Evolutionary conservation across 1,140 invertebrate species (phyloP), one percentile per base, ranked within the genome.

Genomic region (Mesaphorura yosii): DNA sequence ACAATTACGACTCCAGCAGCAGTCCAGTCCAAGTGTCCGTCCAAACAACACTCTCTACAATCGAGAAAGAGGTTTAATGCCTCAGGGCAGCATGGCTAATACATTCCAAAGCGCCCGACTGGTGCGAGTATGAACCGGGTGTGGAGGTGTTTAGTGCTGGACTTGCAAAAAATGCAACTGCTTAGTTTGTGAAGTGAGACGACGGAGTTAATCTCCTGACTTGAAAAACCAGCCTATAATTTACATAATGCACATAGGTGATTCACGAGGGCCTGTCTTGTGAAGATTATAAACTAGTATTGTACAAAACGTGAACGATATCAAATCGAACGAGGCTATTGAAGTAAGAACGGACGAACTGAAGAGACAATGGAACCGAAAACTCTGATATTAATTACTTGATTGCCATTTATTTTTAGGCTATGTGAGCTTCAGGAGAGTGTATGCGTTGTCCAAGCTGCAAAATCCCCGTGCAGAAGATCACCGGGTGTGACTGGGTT

Each of bases 81-180:
- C 47, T 10, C 28, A 49, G 25, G 20, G 19, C n/a, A 20, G 19
- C 3, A 49, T 49, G 7, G 5, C 12, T 4, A 12, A 19, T 20
- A 40, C 17, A 34, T 49, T 49, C 23, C 47, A 49, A 20, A 34
- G 47, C 47, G 15, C 12, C 12, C 19, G 47, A 34, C 7, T 49
- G 20, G 12, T 49, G 31, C 25, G 28, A 40, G 12, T 17, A 34
- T 37, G 47, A 39, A 34, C 19, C 28, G 15, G 27, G 27, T 12
- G 47, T 34, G 6, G 27, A 7, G 17, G 12, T 12, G 6, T 49
- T 40, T 19, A 49, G 17, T 49, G 47, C 22, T 22, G 15, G 20
- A 19, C 19, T 12, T 49, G 47, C 31, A 17, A 12, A 34, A 49
- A 49, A 19, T 34, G 17, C 12, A 49, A 49, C 19, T 49, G 47